A percentile compares a stretch with the other conserved stretches of the same genome.
Conservation (phyloP, 2,797 vertebrate species). For the Falco naumanni region DNA sequence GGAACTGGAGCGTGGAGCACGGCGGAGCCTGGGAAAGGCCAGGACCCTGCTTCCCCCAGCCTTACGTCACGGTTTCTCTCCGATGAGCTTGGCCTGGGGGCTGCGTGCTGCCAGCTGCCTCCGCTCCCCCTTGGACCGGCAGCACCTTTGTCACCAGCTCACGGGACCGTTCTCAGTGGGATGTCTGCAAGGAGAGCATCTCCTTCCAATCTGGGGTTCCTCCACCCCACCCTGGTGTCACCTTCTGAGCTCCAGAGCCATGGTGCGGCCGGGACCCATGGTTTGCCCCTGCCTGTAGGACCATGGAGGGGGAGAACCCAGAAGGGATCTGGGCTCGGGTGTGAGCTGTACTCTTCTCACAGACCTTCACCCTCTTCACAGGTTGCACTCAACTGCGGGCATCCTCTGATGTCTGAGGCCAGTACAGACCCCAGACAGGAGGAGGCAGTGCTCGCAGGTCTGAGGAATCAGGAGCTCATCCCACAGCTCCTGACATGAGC, state of each 20-base stretch:
- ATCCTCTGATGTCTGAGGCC: background rate
- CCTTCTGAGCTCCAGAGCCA: background rate
- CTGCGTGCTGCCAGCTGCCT: background rate
- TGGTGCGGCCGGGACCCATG: fast-evolving
- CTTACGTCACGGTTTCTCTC: background rate
- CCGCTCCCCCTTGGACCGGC: background rate
- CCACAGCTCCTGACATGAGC: fast-evolving
- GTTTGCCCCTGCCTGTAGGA: background rate
- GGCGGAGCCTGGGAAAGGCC: slow-evolving; percentile 69
- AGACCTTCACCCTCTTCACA: background rate
- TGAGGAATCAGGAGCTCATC: background rate
- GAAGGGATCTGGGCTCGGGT: background rate
- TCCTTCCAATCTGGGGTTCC: background rate
- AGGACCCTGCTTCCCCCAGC: slow-evolving; percentile 2
- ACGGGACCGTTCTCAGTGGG: background rate
- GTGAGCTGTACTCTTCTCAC: background rate
- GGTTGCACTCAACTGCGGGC: fast-evolving
- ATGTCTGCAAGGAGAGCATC: background rate
- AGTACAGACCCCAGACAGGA: background rate
- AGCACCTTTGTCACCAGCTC: background rate
- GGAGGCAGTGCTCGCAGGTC: background rate
- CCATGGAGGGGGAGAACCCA: fast-evolving
- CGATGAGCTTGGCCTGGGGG: background rate
- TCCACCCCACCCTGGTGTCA: background rate
- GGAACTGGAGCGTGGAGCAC: slow-evolving; percentile 6